These are phyloP conservation scores for Eriocheir sinensis DNA, from an alignment of 1,140 invertebrate species.

Conservation along the genomic window DNA sequence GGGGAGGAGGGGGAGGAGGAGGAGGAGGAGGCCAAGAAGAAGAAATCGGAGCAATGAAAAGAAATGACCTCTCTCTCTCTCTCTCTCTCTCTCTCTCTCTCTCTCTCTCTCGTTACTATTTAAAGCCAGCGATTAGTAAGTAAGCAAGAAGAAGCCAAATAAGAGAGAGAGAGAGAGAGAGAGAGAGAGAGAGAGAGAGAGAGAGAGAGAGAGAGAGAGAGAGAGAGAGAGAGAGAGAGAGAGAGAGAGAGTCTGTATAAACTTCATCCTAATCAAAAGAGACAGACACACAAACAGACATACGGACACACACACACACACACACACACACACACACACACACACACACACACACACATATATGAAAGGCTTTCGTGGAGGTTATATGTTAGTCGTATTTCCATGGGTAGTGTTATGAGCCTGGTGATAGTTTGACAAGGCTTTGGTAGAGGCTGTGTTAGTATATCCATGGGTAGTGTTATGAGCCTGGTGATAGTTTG, in stretches of 20 bases:
- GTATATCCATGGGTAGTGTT: no score
- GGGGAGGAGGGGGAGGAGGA: no score
- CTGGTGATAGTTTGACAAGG: no score
- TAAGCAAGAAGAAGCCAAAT: neutral
- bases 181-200: constrained; percentile 48
- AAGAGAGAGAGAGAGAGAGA: constrained; percentile 27
- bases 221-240: constrained; percentile 6
- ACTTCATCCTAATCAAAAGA: neutral
- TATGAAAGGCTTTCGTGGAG: no score
- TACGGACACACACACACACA: constrained; percentile 31
- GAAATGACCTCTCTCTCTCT: neutral
- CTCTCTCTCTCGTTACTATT: neutral
- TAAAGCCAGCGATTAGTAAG: neutral
- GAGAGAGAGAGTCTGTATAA: neutral
- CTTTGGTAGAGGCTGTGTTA: no score
- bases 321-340: neutral
- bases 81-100: neutral
- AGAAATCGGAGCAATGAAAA: no score
- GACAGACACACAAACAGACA: constrained; percentile 3
- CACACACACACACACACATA: neutral
- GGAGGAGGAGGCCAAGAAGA: no score
- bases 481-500: no score
- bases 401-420: no score
- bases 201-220: constrained; percentile 53
- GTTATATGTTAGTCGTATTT: neutral